Evolutionary conservation across 2,113 vertebrate species (phyloP), one percentile per base, ranked within the genome.

Genomic region (Hippocampus guttulatus): DNA sequence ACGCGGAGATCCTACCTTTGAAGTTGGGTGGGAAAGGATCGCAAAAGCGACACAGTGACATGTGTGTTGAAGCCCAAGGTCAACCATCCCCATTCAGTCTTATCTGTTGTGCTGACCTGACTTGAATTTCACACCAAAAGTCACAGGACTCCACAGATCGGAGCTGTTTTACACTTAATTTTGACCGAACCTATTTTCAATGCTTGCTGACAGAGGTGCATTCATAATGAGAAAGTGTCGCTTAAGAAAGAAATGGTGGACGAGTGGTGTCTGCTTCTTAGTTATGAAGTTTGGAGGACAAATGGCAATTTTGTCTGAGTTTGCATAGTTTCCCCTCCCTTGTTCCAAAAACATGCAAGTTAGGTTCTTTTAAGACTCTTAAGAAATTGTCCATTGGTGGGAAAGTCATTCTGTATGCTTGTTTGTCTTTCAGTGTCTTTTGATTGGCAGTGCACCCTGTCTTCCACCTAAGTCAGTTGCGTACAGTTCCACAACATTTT

Each of bases 191-290:
- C 33, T 38, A 38, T 38, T 91, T 91, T 85, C 82, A 89, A 85
- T 88, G 67, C 71, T 68, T 57, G 78, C 79, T 90, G 87, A 85
- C 85, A 88, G 85, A 89, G 87, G 91, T 91, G 82, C 86, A 91
- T 90, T 83, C 80, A 81, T 89, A 86, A 90, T 90, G 81, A 76
- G 77, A 73, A 77, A 83, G 81, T 71, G 67, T 77, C 84, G 85
- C 81, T 82, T 79, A 77, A 80, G 78, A 85, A 84, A 84, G 78
- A 63, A 69, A 14, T 27, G 10, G 55, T 23, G 3, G 12, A 23
- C 8, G 10, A 45, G 43, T 45, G 43, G 3, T 45, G 2, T 49
- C 16, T 49, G 47, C 16, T 16, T 49, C 47, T 3, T 16, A 49
- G 47, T 49, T 49, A 5, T 49, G 12, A 45, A 45, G 43, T 45